These are phyloP conservation scores for Hiodon tergisus DNA, from an alignment of 2,113 vertebrate species.

Conservation along the genomic window DNA sequence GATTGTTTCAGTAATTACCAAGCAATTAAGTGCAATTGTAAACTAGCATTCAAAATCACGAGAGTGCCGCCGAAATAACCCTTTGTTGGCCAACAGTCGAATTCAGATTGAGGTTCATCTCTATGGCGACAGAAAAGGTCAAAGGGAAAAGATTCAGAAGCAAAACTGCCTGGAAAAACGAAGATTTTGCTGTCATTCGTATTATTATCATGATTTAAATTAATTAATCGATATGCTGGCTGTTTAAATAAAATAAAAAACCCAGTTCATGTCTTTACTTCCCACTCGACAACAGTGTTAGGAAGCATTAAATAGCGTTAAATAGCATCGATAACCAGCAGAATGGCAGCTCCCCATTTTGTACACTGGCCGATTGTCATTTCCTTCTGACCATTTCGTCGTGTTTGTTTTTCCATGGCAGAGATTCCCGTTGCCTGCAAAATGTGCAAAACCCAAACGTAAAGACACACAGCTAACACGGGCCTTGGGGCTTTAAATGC, in stretches of 20 bases:
- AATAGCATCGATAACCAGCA: not conserved
- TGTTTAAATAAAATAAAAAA: constrained; percentile 1
- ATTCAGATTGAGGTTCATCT: not conserved
- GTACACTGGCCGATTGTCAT: not conserved
- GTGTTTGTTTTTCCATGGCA: not conserved
- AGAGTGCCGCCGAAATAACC: not conserved
- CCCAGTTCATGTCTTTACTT: not conserved
- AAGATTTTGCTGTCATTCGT: not conserved
- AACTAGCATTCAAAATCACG: not conserved
- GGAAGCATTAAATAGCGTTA: not conserved
- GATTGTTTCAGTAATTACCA: constrained; percentile 1
- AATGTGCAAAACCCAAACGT: not conserved
- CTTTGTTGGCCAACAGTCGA: not conserved
- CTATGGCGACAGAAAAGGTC: not conserved
- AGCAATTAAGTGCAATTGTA: not conserved
- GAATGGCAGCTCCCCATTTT: not conserved
- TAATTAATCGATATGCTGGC: not conserved
- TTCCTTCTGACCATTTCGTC: not conserved
- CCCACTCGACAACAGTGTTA: not conserved
- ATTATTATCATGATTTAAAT: not conserved
- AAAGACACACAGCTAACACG: not conserved
- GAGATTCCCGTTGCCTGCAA: not conserved
- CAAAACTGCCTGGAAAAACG: not conserved
- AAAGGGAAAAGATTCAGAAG: not conserved
- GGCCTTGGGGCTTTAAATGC: constrained; percentile 24